Conservation (phyloP, 2,113 vertebrate species). For the Psammodynastes pulverulentus region DNA sequence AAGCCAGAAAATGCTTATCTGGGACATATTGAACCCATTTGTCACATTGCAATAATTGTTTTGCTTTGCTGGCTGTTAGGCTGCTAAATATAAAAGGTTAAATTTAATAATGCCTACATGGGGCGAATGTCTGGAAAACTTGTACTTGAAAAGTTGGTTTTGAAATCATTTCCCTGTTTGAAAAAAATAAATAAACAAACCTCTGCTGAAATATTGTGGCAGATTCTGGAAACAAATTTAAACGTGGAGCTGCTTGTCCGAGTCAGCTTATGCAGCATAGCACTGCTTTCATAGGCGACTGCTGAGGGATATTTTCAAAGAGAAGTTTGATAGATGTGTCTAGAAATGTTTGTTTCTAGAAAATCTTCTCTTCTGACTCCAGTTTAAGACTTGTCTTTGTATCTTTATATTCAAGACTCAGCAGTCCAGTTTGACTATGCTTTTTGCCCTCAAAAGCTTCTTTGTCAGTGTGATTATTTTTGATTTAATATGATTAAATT, state of each 20-base stretch:
- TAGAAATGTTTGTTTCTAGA: not conserved
- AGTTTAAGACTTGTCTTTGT: not conserved
- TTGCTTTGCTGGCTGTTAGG: not conserved
- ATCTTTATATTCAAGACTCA: not conserved
- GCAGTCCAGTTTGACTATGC: not conserved
- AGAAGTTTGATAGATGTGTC: not conserved
- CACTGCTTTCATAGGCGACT: not conserved
- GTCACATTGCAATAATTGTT: slow-evolving; percentile 17
- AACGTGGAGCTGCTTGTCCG: not conserved
- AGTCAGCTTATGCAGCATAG: not conserved
- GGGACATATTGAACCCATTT: slow-evolving; percentile 16
- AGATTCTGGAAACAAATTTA: not conserved
- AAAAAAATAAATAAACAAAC: not conserved
- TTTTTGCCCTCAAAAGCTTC: not conserved
- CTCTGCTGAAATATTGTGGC: not conserved
- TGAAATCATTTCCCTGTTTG: not conserved
- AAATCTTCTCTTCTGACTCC: not conserved
- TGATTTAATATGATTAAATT: not conserved
- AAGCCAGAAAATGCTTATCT: not conserved
- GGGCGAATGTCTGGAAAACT: not conserved
- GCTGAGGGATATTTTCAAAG: not conserved
- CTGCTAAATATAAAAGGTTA: slow-evolving; percentile 13
- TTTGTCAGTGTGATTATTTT: not conserved
- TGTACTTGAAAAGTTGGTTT: not conserved
- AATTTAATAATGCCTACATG: slow-evolving; percentile 2